Conservation (phyloP, 2,888 invertebrate species). For the Tridacna crocea region DNA sequence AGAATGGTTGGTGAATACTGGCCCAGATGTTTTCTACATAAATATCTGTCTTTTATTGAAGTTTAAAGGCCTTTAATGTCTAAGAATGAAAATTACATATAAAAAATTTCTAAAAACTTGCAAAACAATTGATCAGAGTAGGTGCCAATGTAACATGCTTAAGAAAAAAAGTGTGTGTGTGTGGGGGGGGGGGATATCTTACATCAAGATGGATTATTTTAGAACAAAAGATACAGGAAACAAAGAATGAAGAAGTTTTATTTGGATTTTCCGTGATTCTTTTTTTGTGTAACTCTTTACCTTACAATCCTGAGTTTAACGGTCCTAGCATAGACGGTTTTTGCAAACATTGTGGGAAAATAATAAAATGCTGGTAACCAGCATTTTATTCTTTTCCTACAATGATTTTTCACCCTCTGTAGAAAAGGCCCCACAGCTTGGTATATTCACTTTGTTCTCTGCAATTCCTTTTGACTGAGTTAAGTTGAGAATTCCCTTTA, state of each 20-base stretch:
- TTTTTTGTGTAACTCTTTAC: too few relatives aligned
- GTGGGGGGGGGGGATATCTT: not conserved
- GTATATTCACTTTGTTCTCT: too few relatives aligned
- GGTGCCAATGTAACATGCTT: not conserved
- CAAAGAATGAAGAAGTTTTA: too few relatives aligned
- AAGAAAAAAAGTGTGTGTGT: not conserved
- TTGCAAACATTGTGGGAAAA: not conserved
- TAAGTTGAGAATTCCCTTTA: too few relatives aligned
- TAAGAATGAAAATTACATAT: not conserved
- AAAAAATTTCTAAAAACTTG: not conserved
- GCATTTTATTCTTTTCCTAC: conserved; percentile 4
- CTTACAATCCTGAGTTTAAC: too few relatives aligned
- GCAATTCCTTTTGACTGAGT: too few relatives aligned
- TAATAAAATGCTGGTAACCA: not conserved
- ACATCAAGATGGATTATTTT: not conserved
- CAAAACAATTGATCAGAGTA: not conserved
- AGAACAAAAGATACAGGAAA: not conserved
- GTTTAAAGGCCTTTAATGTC: not conserved
- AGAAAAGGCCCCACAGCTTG: not conserved
- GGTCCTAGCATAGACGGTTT: too few relatives aligned
- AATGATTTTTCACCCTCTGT: not conserved
- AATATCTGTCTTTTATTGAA: too few relatives aligned
- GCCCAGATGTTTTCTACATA: too few relatives aligned
- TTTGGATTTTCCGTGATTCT: too few relatives aligned
- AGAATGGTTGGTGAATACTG: too few relatives aligned